Evolutionary conservation across 2,888 invertebrate species (phyloP).

Genomic region (Watsonalla cultraria): DNA sequence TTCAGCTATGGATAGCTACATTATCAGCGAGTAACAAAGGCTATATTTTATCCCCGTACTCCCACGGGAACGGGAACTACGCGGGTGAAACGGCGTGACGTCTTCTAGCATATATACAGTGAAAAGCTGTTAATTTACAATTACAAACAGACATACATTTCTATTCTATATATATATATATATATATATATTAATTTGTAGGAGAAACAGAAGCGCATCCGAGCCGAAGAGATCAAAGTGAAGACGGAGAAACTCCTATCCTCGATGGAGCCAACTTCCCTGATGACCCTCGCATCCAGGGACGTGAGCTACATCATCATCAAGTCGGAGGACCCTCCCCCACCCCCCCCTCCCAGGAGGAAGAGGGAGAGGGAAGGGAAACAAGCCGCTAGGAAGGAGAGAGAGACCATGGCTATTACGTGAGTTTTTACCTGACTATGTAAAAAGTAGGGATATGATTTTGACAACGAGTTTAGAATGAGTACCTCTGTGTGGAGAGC

Average conservation of each 20-base stretch:
- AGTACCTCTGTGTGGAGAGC: too few species aligned
- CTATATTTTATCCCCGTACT: too few species aligned
- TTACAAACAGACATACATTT: too few species aligned
- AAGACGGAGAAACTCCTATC: slow-evolving; percentile 38
- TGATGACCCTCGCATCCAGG: slow-evolving; percentile 41
- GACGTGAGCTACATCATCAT: slow-evolving; percentile 71
- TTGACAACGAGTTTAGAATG: too few species aligned
- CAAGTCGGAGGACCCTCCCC: slow-evolving; percentile 28
- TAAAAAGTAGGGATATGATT: too few species aligned
- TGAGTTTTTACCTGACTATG: slow-evolving; percentile 33
- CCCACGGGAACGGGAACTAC: too few species aligned
- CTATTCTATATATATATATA: neutral
- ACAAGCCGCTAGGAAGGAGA: slow-evolving; percentile 18
- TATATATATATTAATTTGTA: neutral
- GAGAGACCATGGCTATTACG: slow-evolving; percentile 39
- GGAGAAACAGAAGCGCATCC: slow-evolving; percentile 1
- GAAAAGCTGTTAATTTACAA: too few species aligned
- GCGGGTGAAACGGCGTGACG: too few species aligned
- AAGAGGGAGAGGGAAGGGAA: slow-evolving; percentile 20
- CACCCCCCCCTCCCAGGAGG: slow-evolving; percentile 12
- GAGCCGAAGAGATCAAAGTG: slow-evolving; percentile 15
- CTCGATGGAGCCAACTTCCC: slow-evolving; percentile 36
- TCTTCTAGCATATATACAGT: too few species aligned
- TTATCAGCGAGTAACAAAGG: too few species aligned
- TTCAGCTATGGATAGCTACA: too few species aligned